These are phyloP conservation scores for Mus spretus DNA, from an alignment of 2,797 vertebrate genomes.

Conservation along the genomic window DNA sequence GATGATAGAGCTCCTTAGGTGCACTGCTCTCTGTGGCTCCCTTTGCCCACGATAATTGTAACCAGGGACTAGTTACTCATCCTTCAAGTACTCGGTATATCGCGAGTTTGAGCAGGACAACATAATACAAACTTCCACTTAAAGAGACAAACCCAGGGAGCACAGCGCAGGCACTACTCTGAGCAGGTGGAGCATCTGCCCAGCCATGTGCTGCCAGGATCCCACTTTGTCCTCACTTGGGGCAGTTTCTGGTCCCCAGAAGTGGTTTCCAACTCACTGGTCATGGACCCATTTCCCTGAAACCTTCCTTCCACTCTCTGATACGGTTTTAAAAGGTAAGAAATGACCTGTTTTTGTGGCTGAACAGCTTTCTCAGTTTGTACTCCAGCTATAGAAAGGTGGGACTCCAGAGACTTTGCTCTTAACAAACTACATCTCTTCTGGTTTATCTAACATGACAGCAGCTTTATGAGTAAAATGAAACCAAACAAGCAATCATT, in stretches of 20 bases:
- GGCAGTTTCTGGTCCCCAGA: background rate
- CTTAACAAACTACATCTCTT: background rate
- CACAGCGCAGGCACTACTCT: background rate
- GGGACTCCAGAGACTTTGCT: background rate
- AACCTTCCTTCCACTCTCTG: background rate
- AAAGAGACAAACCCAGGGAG: background rate
- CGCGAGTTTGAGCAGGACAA: background rate
- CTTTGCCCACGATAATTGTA: background rate
- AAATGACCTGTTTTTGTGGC: background rate
- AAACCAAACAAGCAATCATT: background rate
- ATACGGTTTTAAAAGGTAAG: background rate
- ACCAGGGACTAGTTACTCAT: background rate
- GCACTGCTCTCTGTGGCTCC: background rate
- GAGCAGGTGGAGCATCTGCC: background rate
- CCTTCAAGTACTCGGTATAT: background rate
- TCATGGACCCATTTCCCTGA: background rate
- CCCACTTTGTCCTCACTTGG: background rate
- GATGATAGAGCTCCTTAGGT: background rate
- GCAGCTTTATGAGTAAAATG: background rate
- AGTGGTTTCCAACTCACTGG: background rate
- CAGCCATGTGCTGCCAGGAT: background rate
- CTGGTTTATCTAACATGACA: background rate
- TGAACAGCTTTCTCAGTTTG: background rate
- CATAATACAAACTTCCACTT: background rate
- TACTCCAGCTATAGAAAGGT: background rate